Evolutionary conservation across 2,113 vertebrate genomes (phyloP).

Genomic region (Macquaria ambigua): DNA sequence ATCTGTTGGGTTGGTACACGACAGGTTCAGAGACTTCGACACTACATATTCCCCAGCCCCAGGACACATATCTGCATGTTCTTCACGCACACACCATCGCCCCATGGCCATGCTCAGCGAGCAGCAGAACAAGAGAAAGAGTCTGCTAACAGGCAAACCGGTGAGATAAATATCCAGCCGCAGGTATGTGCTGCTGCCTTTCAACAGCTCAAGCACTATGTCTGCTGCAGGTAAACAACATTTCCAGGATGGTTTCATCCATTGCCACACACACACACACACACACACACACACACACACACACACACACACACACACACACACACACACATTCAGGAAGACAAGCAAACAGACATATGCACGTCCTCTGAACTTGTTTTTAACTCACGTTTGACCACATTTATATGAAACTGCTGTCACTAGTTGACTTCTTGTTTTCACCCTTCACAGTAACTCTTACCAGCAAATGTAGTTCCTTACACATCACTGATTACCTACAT

Average conservation of each 20-base stretch:
- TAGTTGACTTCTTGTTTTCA: background rate
- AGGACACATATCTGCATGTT: conserved; percentile 46
- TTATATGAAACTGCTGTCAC: conserved; percentile 10
- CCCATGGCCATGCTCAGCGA: conserved; percentile 40
- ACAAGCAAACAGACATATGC: background rate
- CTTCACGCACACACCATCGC: conserved; percentile 26
- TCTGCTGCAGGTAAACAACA: conserved; percentile 42
- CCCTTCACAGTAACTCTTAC: background rate
- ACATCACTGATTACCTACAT: background rate
- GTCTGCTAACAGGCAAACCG: conserved; percentile 31
- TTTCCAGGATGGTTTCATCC: conserved; percentile 27
- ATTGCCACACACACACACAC: background rate
- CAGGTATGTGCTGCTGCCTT: conserved; percentile 48
- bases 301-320: background rate
- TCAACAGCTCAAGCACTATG: conserved; percentile 21
- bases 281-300: background rate
- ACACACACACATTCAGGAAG: conserved; percentile 2
- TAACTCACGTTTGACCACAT: background rate
- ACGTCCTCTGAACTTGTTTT: background rate
- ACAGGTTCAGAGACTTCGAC: conserved; percentile 26
- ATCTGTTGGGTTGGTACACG: conserved; percentile 3
- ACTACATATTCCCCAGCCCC: conserved; percentile 28
- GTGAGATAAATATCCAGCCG: conserved; percentile 59
- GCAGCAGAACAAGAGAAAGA: conserved; percentile 29
- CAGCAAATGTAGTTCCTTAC: background rate